Evolutionary conservation across 1,140 invertebrate genomes (phyloP).

Genomic region (Euwallacea similis): DNA sequence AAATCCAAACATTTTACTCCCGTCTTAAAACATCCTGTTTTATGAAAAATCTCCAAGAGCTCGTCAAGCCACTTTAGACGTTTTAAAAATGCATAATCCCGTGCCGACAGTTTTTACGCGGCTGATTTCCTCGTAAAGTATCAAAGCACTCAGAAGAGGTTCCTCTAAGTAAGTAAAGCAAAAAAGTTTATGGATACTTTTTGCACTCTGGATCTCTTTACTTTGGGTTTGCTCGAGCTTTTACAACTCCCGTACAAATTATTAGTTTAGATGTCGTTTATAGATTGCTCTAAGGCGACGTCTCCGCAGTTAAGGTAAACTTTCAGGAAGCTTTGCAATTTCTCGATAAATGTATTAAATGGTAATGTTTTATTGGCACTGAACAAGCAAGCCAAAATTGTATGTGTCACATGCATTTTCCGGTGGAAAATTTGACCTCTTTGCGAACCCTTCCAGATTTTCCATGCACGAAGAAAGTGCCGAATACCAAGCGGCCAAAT

Average conservation of each 20-base stretch:
- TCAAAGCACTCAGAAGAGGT: conserved; percentile 21
- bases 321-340: too few relatives aligned
- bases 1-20: neutral
- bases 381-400: too few relatives aligned
- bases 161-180: conserved; percentile 7
- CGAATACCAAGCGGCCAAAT: conserved; percentile 23
- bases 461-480: neutral
- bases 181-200: conserved; percentile 20
- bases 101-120: conserved; percentile 16
- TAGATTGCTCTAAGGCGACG: too few relatives aligned
- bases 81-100: conserved; percentile 22
- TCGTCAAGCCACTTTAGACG: neutral
- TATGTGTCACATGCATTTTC: too few relatives aligned
- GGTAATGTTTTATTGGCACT: too few relatives aligned
- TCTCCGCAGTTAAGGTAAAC: too few relatives aligned
- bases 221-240: conserved; percentile 5
- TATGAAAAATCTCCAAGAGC: too few relatives aligned
- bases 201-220: conserved; percentile 4
- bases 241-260: neutral
- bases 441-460: too few relatives aligned
- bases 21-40: neutral
- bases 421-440: too few relatives aligned
- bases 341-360: too few relatives aligned
- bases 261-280: too few relatives aligned
- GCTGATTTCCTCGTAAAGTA: conserved; percentile 16